Conservation (phyloP, 2,888 invertebrate genomes). For the Xestoiulus laeticollis region DNA sequence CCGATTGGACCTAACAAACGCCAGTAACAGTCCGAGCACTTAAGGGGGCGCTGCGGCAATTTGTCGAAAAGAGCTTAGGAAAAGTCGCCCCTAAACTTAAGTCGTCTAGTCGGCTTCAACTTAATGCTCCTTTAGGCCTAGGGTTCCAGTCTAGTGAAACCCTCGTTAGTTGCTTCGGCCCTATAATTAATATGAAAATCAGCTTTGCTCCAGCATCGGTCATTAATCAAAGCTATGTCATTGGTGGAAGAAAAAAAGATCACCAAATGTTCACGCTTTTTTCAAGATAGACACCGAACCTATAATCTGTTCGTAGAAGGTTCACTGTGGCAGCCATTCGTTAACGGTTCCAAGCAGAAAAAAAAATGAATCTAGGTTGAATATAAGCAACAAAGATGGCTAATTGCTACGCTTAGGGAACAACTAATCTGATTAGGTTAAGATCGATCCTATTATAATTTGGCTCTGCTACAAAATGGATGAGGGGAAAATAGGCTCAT, state of each 20-base stretch:
- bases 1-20: conserved; percentile 46
- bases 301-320: conserved; percentile 32
- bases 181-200: conserved; percentile 50
- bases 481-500: conserved; percentile 41
- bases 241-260: conserved; percentile 19
- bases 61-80: conserved; percentile 28
- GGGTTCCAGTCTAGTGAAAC: neutral
- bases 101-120: conserved; percentile 42
- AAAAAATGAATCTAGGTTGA: conserved; percentile 47
- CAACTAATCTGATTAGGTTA: conserved; percentile 49
- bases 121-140: conserved; percentile 35
- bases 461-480: neutral
- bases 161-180: conserved; percentile 28
- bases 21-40: conserved; percentile 19
- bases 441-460: conserved; percentile 27
- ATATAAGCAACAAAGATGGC: conserved; percentile 48
- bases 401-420: conserved; percentile 48
- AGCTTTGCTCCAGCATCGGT: conserved; percentile 21
- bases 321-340: conserved; percentile 24
- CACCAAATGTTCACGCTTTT: conserved; percentile 47
- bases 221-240: conserved; percentile 25
- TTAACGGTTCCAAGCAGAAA: conserved; percentile 11
- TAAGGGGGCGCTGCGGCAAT: conserved; percentile 24
- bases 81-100: neutral
- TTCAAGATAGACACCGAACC: conserved; percentile 43